Evolutionary conservation across 2,888 invertebrate species (phyloP), one percentile per base, ranked within the genome.

Genomic region (Zele albiditarsus): DNA sequence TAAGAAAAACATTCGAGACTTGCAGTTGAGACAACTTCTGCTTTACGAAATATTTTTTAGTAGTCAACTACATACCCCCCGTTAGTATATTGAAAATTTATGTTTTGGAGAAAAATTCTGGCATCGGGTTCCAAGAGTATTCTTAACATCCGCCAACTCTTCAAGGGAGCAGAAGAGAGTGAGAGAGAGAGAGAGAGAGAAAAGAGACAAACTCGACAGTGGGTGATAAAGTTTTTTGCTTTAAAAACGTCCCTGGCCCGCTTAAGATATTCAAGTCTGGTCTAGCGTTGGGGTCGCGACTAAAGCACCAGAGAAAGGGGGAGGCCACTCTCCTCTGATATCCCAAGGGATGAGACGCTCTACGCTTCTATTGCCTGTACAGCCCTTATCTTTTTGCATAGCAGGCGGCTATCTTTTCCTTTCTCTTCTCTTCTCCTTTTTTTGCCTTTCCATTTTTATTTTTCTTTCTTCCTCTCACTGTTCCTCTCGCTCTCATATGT

Each of bases 251-350:
- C 82, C 81, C 80, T 77, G 53, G 80, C 82, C 80, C 79, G 80
- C 85, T 85, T 84, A 86, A 87, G 85, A 88, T 88, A 88, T 88
- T 87, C 85, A 81, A 65, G 83, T 84, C 85, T 82, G 81, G 83
- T 84, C 82, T 84, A 80, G 83, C 79, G 70, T 69, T 78, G 80
- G 83, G 84, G 82, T 83, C 81, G 53, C 53, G 82, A 81, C 83
- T 81, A 79, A 80, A 82, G 80, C 78, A 74, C 73, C 79, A 80
- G 80, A 82, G 82, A 81, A 53, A 79, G 78, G 77, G 79, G 28
- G 80, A 80, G 82, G 77, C 84, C 84, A 86, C 86, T 86, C 83
- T 84, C 80, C 62, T 63, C 84, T 86, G 86, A 88, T 88, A 88
- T 86, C 88, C 87, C 88, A 65, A 33, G 87, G 87, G 85, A 86